Conservation (phyloP, 2,888 invertebrate species). For the Blastobasis lacticolella region DNA sequence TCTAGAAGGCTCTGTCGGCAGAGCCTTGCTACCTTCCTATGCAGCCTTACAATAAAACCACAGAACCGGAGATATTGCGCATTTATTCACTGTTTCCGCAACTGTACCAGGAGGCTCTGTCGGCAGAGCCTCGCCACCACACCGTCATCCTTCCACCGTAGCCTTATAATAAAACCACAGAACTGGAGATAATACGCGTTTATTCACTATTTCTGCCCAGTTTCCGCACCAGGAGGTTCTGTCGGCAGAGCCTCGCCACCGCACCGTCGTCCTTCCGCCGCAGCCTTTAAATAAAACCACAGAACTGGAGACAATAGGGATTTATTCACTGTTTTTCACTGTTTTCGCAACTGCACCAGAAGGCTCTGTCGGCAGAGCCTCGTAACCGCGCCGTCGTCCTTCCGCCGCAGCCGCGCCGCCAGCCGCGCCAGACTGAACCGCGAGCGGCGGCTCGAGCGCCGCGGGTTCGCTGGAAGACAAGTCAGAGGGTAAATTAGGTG, state of each 20-base stretch:
- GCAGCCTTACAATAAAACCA: constrained; percentile 8
- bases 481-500: too few relatives aligned
- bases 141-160: constrained; percentile 64
- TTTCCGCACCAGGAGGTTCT: constrained; percentile 80
- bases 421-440: constrained; percentile 61
- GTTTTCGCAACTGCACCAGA: constrained; percentile 71
- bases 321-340: constrained; percentile 43
- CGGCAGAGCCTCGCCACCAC: constrained; percentile 82
- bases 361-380: constrained; percentile 84
- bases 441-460: constrained; percentile 39
- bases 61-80: constrained; percentile 16
- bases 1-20: constrained; percentile 85
- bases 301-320: constrained; percentile 16
- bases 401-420: constrained; percentile 52
- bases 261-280: constrained; percentile 64
- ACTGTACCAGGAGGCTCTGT: constrained; percentile 81
- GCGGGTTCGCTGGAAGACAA: constrained; percentile 21
- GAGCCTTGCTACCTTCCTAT: constrained; percentile 78
- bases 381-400: constrained; percentile 77
- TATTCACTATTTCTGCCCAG: constrained; percentile 47
- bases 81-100: constrained; percentile 43
- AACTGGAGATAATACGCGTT: constrained; percentile 17
- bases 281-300: constrained; percentile 8
- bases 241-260: constrained; percentile 81
- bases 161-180: constrained; percentile 24